Base-by-base conservation (phyloP, 1,140 invertebrate genomes). In the Zeugodacus cucurbitae region DNA sequence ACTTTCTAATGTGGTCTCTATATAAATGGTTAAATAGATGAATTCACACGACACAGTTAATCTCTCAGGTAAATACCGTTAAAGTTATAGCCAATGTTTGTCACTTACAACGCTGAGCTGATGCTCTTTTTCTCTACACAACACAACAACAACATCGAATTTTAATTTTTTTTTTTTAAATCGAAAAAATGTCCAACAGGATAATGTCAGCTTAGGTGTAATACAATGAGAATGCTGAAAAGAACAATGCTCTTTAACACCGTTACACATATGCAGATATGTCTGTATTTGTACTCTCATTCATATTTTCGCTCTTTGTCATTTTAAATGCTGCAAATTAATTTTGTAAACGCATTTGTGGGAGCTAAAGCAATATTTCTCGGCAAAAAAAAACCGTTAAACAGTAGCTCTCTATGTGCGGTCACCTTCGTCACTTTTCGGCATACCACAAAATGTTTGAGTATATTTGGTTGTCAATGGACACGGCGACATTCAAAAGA, bases 1-100 rank as follows among this genome's bases (percentile, higher is more conserved):
- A 37, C 67, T 62, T 54, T 54, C 17, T 54, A 54, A 54, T 54
- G 48, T 54, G 48, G 48, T 54, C 11, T 54, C 14, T 17, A 17
- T 54, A 54, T 17, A 54, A 54, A 54, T 20, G 14, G 37, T 41
- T 41, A 3, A 17, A 44, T 48, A 3, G 17, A 44, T 48, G 6
- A 48, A 85, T 44, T 6, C 48, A 0, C 34, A 11, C 20, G 5
- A 8, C 48, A 26, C 37, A n/a, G 78, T n/a, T 86, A 37, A 54
- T 48, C 82, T 17, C 20, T 34, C 82, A 86, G 82, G 82, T 86
- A 29, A 86, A 86, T 59, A 59, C 32, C 48, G 48, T 86, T 86
- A 86, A 86, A 37, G 3, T 41, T 37, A 41, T 74, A 41, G 67
- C 34, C 32, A 32, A 37, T 67, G 32, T 67, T 74, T 74, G 20